Conservation (phyloP, 2,797 vertebrate genomes). For the Lindbergichthys nudifrons region DNA sequence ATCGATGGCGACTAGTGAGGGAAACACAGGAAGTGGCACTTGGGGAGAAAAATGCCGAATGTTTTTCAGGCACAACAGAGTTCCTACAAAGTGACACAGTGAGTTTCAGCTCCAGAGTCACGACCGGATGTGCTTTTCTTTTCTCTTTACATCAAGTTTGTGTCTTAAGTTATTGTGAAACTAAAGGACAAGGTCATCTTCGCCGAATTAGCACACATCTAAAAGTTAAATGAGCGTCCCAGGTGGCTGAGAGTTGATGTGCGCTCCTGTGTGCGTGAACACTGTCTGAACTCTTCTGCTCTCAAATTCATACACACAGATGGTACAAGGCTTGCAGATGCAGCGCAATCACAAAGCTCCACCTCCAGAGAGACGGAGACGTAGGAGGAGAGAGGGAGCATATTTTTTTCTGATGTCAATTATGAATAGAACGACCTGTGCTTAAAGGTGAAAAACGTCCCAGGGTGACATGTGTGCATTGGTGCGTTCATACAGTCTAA, state of each 20-base stretch:
- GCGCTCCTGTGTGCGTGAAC: conserved; percentile 16
- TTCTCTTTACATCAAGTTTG: conserved; percentile 59
- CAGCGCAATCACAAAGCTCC: conserved; percentile 52
- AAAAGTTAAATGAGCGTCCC: conserved; percentile 83
- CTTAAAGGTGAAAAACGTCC: conserved; percentile 60
- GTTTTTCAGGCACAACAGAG: conserved; percentile 2
- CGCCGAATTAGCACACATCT: conserved; percentile 80
- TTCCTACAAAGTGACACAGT: conserved; percentile 45
- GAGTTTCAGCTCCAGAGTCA: conserved; percentile 50
- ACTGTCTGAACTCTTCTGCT: conserved; percentile 66
- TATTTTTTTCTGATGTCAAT: conserved; percentile 47
- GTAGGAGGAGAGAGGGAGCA: conserved; percentile 17
- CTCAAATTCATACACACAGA: conserved; percentile 72
- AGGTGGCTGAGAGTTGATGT: conserved; percentile 71
- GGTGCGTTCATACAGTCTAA: conserved; percentile 16
- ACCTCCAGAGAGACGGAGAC: conserved; percentile 47
- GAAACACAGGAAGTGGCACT: conserved; percentile 23
- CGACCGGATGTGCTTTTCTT: neutral
- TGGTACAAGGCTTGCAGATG: conserved; percentile 75
- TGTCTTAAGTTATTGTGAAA: conserved; percentile 52
- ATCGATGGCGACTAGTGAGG: conserved; percentile 26
- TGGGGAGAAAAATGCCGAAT: conserved; percentile 18
- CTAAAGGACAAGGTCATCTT: conserved; percentile 63
- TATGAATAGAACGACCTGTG: conserved; percentile 42
- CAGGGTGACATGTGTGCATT: conserved; percentile 29